Evolutionary conservation across 92 coral and sea anemone species (phyloP), one percentile per base, ranked within the genome.

Genomic region (Palythoa heliodiscus): DNA sequence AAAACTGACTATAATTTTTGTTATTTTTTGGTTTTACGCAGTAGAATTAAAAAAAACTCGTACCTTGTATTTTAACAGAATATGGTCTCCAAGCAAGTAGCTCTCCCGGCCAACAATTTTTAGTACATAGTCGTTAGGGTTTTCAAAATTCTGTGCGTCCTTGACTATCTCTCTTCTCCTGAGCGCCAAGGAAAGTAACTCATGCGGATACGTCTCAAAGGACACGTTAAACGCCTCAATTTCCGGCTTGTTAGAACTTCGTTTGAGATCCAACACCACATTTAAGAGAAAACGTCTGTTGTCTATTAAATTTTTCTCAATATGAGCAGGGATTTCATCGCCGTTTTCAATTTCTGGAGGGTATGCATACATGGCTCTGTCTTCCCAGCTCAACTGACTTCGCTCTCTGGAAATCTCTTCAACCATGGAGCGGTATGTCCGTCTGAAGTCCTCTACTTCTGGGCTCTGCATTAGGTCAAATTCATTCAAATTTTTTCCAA

Each of bases 61-160:
- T 92, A 96, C 98, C 96, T 92, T 90, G 83, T 96, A 96, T 83
- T 89, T 94, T 29, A 96, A 71, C 61, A 96, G 82, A 7, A 98
- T 87, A 86, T 89, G 83, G 70, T 88, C 68, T 58, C 98, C 98
- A 48, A 94, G 86, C 55, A 96, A 78, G 78, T 94, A 96, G 75
- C 93, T 86, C 83, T 96, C 98, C 85, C 87, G 88, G 16, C 98
- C 98, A n/a, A 91, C 89, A 74, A 94, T 90, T 92, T 94, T 96
- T 73, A 96, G 76, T 22, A 95, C 97, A 83, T 88, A 96, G 82
- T 93, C 97, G 4, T 11, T 73, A 0, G 93, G 95, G 57, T 94
- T 94, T 37, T 92, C 93, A 48, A 87, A 84, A 29, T 94, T 96
- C 39, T 86, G 94, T 1, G 88, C 90, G 1, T 91, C 90, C 93